These are phyloP conservation scores for Ramphastos sulfuratus DNA, from an alignment of 2,113 vertebrate species.

Conservation along the genomic window DNA sequence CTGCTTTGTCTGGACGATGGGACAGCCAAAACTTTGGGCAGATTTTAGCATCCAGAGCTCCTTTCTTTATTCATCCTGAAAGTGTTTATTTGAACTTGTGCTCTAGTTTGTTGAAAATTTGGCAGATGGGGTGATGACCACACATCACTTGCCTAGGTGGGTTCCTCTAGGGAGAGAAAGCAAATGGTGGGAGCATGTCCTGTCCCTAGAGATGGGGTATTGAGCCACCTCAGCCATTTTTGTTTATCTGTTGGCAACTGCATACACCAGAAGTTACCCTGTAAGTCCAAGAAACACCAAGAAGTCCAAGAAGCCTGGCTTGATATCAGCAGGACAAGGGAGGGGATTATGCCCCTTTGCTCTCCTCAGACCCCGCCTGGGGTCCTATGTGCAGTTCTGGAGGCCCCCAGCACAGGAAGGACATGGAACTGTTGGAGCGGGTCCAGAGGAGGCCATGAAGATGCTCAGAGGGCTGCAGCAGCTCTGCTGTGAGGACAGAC, in stretches of 20 bases:
- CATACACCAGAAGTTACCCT: neutral
- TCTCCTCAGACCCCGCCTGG: no score
- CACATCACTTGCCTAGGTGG: neutral
- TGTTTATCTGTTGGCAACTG: neutral
- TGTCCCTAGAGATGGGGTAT: neutral
- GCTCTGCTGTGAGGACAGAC: no score
- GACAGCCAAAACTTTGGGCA: neutral
- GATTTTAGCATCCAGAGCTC: neutral
- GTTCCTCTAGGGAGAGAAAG: neutral
- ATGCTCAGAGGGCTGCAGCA: no score
- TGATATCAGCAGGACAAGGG: neutral
- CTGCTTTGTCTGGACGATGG: neutral
- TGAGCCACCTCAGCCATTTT: neutral
- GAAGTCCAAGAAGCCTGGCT: no score
- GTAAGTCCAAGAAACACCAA: neutral
- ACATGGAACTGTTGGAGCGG: no score
- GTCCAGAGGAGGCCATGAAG: no score
- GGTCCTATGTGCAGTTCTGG: no score
- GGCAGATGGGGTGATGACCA: neutral
- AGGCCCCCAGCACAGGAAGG: no score
- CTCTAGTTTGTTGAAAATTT: neutral
- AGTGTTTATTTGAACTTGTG: neutral
- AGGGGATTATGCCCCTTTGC: no score
- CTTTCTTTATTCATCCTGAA: neutral
- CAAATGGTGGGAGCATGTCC: rapidly evolving